Base-by-base conservation (phyloP, 2,113 vertebrate species). In the Elgaria multicarinata region DNA sequence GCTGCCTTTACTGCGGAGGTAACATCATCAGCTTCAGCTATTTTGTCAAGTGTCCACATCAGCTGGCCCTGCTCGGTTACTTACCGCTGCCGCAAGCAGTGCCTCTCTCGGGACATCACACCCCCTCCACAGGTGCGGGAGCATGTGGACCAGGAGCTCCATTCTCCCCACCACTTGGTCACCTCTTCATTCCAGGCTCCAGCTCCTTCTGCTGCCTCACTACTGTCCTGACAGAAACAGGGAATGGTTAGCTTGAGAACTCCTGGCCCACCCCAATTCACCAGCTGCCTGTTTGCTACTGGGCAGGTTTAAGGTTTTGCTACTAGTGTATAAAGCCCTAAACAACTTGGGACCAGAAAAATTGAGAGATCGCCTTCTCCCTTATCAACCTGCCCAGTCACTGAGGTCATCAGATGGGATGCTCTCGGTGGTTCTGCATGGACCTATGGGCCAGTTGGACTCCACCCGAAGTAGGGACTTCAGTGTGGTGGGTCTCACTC, bases 141-240 rank as follows among this genome's bases (percentile, higher is more conserved):
- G 93, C 98, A 99, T 6, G 98, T 98, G 28, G 98, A 98, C 98
- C 98, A 99, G 82, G 97, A 98, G 92, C 98, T 98, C 98, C 98
- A 99, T 93, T 99, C 98, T 33, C 98, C 98, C 98, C 98, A 99
- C 98, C 98, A 99, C 91, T 97, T 97, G 91, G 98, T 98, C 92
- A 98, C 97, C 89, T 98, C 98, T 94, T 98, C 97, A 91, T 97
- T 94, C 93, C 95, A 96, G 89, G 62, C 78, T 39, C 95, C 96
- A 85, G 91, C 92, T 94, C 96, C 97, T 94, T 97, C 95, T 82
- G 95, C 96, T 94, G 95, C 97, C 95, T 98, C 98, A 97, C 98
- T 98, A 94, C 98, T 98, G 98, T 98, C 98, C 98, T 98, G 97
- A 97, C 98, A 97, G 92, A 97, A 97, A 97, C 93, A 97, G 91